These are phyloP conservation scores for Caradrina clavipalpis DNA, from an alignment of 2,888 invertebrate genomes.

Conservation along the genomic window DNA sequence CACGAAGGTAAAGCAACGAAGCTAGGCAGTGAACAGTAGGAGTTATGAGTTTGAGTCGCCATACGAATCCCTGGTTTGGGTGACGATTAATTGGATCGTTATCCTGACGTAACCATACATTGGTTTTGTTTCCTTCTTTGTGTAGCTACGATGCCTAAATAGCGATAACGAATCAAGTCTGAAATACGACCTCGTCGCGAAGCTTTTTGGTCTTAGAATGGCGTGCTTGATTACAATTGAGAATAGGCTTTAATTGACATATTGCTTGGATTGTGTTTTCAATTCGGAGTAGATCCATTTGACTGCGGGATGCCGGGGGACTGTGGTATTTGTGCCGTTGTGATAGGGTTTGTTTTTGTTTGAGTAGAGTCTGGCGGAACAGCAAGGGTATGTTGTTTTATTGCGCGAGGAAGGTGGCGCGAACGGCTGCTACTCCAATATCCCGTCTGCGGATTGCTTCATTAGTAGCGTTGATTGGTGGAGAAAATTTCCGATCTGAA, in stretches of 20 bases:
- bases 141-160: slow-evolving; percentile 61
- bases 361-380: slow-evolving; percentile 67
- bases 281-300: slow-evolving; percentile 83
- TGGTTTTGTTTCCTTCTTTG: slow-evolving; percentile 76
- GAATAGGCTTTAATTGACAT: slow-evolving; percentile 86
- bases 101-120: slow-evolving; percentile 86
- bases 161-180: slow-evolving; percentile 80
- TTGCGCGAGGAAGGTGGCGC: slow-evolving; percentile 80
- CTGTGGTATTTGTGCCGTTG: slow-evolving; percentile 68
- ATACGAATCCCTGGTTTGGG: slow-evolving; percentile 89
- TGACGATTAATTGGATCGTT: slow-evolving; percentile 80
- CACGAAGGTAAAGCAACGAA: slow-evolving; percentile 90
- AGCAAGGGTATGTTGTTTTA: slow-evolving; percentile 81
- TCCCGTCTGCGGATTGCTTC: slow-evolving; percentile 89
- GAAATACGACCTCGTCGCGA: slow-evolving; percentile 83
- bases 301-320: slow-evolving; percentile 72
- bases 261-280: slow-evolving; percentile 82
- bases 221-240: slow-evolving; percentile 80
- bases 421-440: slow-evolving; percentile 86
- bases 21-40: slow-evolving; percentile 88
- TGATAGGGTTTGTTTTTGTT: slow-evolving; percentile 77
- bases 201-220: slow-evolving; percentile 81
- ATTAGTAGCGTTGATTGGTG: slow-evolving; percentile 86
- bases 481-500: slow-evolving; percentile 83
- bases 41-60: slow-evolving; percentile 88